These are phyloP conservation scores for Cantharis flavilabris DNA, from an alignment of 2,888 invertebrate genomes.

Conservation along the genomic window DNA sequence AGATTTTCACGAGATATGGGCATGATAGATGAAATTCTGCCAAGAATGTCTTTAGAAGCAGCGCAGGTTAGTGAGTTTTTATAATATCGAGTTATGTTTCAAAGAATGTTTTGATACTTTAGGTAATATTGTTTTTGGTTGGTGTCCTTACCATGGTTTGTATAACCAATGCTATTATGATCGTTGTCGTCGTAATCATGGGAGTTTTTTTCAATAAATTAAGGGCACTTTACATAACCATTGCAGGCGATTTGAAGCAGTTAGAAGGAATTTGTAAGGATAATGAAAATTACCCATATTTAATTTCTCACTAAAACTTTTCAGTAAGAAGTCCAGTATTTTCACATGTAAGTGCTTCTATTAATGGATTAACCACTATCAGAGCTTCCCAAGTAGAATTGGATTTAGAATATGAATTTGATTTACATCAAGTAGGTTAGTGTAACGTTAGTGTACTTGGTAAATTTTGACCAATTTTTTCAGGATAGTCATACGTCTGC, in stretches of 20 bases:
- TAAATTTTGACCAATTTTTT: not conserved
- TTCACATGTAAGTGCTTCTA: constrained; percentile 80
- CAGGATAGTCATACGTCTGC: constrained; percentile 73
- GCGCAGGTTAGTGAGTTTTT: constrained; percentile 51
- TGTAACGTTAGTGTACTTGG: not conserved
- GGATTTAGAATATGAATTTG: constrained; percentile 69
- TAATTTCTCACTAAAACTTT: not conserved
- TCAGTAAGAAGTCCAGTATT: constrained; percentile 74
- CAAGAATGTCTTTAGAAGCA: constrained; percentile 60
- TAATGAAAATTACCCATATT: too few relatives aligned
- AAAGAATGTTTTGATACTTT: not conserved
- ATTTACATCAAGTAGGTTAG: constrained; percentile 59
- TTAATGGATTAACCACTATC: constrained; percentile 83
- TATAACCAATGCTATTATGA: constrained; percentile 68
- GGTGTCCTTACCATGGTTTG: constrained; percentile 73
- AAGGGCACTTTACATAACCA: constrained; percentile 66
- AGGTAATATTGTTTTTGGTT: constrained; percentile 66
- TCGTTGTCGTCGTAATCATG: constrained; percentile 65
- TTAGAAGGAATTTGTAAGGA: constrained; percentile 58
- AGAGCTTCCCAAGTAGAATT: constrained; percentile 73
- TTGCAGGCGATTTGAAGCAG: constrained; percentile 73
- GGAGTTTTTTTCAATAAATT: constrained; percentile 66
- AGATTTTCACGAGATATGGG: constrained; percentile 78
- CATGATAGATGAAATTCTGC: constrained; percentile 63
- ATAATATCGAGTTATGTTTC: not conserved